Conservation (phyloP, 2,797 vertebrate species). For the Odontamblyopus lacepedii region DNA sequence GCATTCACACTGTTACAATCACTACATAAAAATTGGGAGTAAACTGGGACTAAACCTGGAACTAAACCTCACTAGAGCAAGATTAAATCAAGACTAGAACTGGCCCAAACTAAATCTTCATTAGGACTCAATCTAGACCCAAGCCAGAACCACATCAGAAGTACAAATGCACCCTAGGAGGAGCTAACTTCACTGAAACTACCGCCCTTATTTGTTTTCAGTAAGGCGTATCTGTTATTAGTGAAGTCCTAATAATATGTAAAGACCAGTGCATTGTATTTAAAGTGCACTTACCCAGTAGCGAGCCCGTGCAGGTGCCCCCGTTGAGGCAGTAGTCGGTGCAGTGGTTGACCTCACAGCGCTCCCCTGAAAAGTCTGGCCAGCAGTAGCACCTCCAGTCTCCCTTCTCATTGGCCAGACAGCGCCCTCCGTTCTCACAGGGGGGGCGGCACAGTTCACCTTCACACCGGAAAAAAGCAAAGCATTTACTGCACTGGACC, state of each 20-base stretch:
- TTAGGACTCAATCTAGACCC: no score
- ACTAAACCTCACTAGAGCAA: no score
- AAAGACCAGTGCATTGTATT: not conserved
- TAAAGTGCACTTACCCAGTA: conserved; percentile 82
- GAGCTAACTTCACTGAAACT: no score
- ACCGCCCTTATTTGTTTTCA: no score
- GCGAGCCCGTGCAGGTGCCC: conserved; percentile 91
- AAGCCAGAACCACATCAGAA: no score
- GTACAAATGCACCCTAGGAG: no score
- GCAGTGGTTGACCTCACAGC: conserved; percentile 96
- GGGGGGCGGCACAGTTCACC: conserved; percentile 90
- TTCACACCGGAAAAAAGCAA: conserved; percentile 57
- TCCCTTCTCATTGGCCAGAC: conserved; percentile 94
- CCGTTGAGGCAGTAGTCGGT: conserved; percentile 95
- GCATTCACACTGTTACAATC: no score
- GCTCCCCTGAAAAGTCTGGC: conserved; percentile 95
- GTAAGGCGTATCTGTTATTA: no score
- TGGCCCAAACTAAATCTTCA: no score
- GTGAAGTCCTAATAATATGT: not conserved
- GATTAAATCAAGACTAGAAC: no score
- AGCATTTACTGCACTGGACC: conserved; percentile 19
- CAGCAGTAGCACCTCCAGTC: conserved; percentile 94
- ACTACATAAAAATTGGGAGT: no score
- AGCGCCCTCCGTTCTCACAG: conserved; percentile 96
- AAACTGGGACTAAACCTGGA: no score